Evolutionary conservation across 53 echinoderm and acorn worm genomes (phyloP), one percentile per base, ranked within the genome.

Genomic region (Zoroaster sp.): DNA sequence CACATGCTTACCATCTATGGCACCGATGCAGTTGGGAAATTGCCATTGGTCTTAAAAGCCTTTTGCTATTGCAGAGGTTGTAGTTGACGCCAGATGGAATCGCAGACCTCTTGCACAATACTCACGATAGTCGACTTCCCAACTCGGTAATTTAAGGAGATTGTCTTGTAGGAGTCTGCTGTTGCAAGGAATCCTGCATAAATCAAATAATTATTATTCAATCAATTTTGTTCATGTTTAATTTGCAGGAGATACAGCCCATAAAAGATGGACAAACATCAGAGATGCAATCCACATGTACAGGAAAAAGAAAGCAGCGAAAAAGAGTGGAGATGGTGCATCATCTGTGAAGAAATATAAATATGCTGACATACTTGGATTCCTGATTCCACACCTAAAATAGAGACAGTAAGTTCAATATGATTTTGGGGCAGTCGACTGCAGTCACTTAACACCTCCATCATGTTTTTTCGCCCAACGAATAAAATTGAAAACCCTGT

Each of bases 1-100:
- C n/a, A n/a, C n/a, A 15, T 91, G 91, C 36, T 91, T 91, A 5
- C 91, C 75, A 34, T 91, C 91, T 33, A 86, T 74, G 9, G 91
- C 86, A 5, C 86, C 91, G 2, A 91, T 73, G 76, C 91, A 91
- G 51, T 86, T 59, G 30, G 88, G 88, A 41, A 77, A 88, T 40
- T 88, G 65, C 88, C 88, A 88, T 42, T 39, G 38, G 1, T 88
- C 30, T 28, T 88, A 23, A 41, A 88, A 88, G 36, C 74, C 88
- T 1, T 43, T 46, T 12, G 94, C 91, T 35, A 88, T 85, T 17
- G 41, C 15, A 44, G 43, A 14, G 65, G 39, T 32, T 72, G 72
- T 73, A 90, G 35, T 2, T 11, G 71, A 28, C 36, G n/a, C 87
- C 91, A 90, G 37, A 83, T 66, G 2, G 67, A 49, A 42, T 90